Evolutionary conservation across 2,113 vertebrate species (phyloP).

Genomic region (Periophthalmus modestus): DNA sequence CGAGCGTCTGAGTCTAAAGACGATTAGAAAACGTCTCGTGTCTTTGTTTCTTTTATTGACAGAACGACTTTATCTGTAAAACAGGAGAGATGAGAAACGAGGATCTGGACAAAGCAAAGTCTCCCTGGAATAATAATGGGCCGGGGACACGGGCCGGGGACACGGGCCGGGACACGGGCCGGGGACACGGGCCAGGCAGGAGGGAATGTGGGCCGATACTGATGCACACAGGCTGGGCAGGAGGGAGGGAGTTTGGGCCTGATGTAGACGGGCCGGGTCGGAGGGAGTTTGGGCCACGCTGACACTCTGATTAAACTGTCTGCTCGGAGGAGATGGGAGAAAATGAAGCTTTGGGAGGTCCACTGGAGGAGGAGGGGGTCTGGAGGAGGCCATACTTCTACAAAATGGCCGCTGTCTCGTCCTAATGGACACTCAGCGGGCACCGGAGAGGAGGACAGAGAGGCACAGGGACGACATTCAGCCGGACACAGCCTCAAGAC

Average conservation of each 20-base stretch:
- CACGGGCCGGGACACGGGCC: too few species aligned
- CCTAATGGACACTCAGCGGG: slow-evolving; percentile 55
- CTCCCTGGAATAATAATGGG: too few species aligned
- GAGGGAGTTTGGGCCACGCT: slow-evolving; percentile 49
- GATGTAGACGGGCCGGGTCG: too few species aligned
- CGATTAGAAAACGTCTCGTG: too few species aligned
- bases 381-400: slow-evolving; percentile 42
- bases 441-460: neutral
- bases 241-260: too few species aligned
- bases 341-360: slow-evolving; percentile 53
- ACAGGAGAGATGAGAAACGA: too few species aligned
- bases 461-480: slow-evolving; percentile 18
- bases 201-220: too few species aligned
- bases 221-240: too few species aligned
- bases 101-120: too few species aligned
- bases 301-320: slow-evolving; percentile 69
- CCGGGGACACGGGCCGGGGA: too few species aligned
- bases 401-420: slow-evolving; percentile 55
- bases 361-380: slow-evolving; percentile 23
- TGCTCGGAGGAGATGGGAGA: slow-evolving; percentile 50
- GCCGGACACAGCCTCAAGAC: slow-evolving; percentile 1
- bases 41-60: slow-evolving; percentile 45
- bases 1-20: too few species aligned
- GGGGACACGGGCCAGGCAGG: too few species aligned
- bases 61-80: slow-evolving; percentile 56